These are phyloP conservation scores for Thalassophryne amazonica DNA, from an alignment of 2,797 vertebrate species.

Conservation along the genomic window DNA sequence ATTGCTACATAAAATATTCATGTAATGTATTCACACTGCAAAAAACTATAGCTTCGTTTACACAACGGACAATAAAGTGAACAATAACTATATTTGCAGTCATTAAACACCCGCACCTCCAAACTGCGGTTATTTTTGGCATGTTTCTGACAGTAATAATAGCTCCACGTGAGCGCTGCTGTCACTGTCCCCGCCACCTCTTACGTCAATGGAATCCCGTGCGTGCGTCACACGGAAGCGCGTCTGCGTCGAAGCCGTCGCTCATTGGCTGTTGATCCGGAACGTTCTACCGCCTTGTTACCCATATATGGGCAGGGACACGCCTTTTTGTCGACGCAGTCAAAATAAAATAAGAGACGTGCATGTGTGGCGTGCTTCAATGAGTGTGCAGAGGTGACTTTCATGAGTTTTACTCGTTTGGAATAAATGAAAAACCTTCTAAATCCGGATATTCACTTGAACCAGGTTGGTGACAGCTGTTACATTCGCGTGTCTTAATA, in stretches of 20 bases:
- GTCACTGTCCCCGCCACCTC: slow-evolving; percentile 62
- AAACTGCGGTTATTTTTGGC: slow-evolving; percentile 65
- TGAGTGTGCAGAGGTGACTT: slow-evolving; percentile 45
- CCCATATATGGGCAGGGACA: slow-evolving; percentile 76
- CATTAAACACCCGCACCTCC: slow-evolving; percentile 37
- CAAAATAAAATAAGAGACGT: slow-evolving; percentile 67
- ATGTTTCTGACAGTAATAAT: slow-evolving; percentile 67
- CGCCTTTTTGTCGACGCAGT: slow-evolving; percentile 50
- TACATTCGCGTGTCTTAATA: background rate
- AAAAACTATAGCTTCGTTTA: too few relatives aligned
- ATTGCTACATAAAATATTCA: too few relatives aligned
- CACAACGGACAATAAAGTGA: background rate
- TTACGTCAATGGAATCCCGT: slow-evolving; percentile 97
- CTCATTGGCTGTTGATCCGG: slow-evolving; percentile 77
- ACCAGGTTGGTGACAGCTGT: slow-evolving; percentile 61
- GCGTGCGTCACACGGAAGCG: slow-evolving; percentile 87
- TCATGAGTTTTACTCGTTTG: slow-evolving; percentile 39
- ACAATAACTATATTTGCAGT: slow-evolving; percentile 39
- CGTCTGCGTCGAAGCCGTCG: slow-evolving; percentile 43
- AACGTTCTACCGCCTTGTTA: slow-evolving; percentile 72
- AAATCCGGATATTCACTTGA: slow-evolving; percentile 55
- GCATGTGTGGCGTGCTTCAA: slow-evolving; percentile 45
- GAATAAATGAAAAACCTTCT: slow-evolving; percentile 54
- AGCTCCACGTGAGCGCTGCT: slow-evolving; percentile 61
- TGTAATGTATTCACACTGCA: too few relatives aligned